These are phyloP conservation scores for Ornithoptera alexandrae DNA, from an alignment of 2,888 invertebrate species.

Conservation along the genomic window DNA sequence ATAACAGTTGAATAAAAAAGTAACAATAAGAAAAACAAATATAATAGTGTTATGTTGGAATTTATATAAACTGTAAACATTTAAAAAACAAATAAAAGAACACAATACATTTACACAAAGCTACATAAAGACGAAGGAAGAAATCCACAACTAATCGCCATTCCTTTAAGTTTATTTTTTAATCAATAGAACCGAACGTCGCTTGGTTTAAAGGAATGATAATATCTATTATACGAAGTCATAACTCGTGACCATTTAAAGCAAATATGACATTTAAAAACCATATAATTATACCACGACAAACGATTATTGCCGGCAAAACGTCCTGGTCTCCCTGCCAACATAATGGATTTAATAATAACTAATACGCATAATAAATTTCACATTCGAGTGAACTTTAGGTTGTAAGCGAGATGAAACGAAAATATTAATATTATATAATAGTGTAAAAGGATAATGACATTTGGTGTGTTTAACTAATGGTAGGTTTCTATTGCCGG, in stretches of 20 bases:
- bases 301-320: not conserved
- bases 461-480: too few species aligned
- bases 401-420: not conserved
- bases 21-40: not conserved
- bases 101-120: not conserved
- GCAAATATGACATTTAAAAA: conserved; percentile 16
- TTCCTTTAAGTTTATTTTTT: conserved; percentile 35
- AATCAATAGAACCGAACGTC: conserved; percentile 66
- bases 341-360: not conserved
- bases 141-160: not conserved
- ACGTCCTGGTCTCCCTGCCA: not conserved
- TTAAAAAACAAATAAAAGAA: conserved; percentile 1
- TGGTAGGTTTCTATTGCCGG: too few species aligned
- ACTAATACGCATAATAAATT: not conserved
- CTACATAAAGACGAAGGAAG: not conserved
- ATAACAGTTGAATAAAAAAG: not conserved
- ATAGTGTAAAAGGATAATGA: too few species aligned
- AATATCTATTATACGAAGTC: conserved; percentile 19
- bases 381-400: not conserved
- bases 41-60: not conserved
- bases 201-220: conserved; percentile 26
- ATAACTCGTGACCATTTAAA: conserved; percentile 7
- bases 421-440: too few species aligned
- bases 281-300: not conserved
- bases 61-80: conserved; percentile 9